Base-by-base conservation (phyloP, 2,888 invertebrate genomes). In the Tanytarsus gracilentus region DNA sequence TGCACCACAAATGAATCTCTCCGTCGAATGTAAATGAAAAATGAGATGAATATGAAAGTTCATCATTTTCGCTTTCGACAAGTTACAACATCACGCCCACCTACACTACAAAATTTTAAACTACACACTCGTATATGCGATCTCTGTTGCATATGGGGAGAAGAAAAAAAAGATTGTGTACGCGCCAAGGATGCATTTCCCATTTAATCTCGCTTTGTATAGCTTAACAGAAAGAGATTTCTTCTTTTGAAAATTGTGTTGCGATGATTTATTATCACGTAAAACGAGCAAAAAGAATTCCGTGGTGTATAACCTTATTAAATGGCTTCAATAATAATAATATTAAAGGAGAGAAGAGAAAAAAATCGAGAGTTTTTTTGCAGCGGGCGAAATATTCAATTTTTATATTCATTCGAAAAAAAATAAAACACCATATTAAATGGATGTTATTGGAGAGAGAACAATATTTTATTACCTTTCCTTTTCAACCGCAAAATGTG, bases 381-480 rank as follows among this genome's bases (percentile, higher is more conserved):
- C 29, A 29, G 5, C 9, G n/a, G 36, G 14, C 51, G 14, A 30
- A 11, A 44, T 23, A 29, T 52, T 52, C 52, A 52, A 53, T 14
- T 33, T 53, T 53, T 14, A 33, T 53, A 21, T 53, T 53, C 33
- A 36, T 29, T 14, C 16, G 14, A 16, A 36, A n/a, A 36, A 16
- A 36, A 36, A 36, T 48, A 16, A 21, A 53, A 53, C 53, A 53
- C 21, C 27, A 53, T 53, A 36, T 53, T 33, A 53, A 53, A 36
- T 53, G 53, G 29, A 33, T 53, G 53, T 23, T 53, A 52, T 52
- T 29, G 48, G 23, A 21, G 48, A 48, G n/a, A n/a, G n/a, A n/a
- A n/a, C n/a, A 62, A 52, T 30, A 49, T 62, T 55, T 51, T 36
- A 51, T 33, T 63, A 33, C 27, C 25, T 53, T 53, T 29, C 21